Percentiles rank a stretch among this genome's conserved stretches.
These are phyloP conservation scores for Eupithecia insigniata DNA, from an alignment of 2,888 invertebrate genomes.

Conservation along the genomic window DNA sequence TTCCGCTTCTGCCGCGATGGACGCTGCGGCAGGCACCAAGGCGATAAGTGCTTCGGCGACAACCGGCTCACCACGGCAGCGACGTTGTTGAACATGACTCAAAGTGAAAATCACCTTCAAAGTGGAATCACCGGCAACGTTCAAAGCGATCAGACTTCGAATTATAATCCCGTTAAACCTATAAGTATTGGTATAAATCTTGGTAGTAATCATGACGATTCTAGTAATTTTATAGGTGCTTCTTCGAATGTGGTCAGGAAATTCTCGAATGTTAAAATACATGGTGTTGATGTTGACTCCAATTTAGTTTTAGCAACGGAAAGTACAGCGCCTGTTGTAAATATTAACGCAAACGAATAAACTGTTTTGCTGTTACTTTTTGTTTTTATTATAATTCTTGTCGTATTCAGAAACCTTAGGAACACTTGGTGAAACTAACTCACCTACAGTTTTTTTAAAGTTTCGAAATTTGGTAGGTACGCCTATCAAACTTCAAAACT, in stretches of 20 bases:
- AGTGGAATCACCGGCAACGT: background rate
- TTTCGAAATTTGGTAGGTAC: background rate
- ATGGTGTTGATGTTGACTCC: background rate
- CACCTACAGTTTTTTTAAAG: background rate
- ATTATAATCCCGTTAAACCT: background rate
- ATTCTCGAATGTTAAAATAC: constrained; percentile 5
- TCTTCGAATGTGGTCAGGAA: background rate
- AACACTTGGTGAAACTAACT: background rate
- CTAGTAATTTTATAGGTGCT: background rate
- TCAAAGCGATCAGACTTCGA: background rate
- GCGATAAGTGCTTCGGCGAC: constrained; percentile 49
- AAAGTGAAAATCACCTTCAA: background rate
- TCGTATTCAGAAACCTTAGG: background rate
- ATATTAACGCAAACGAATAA: constrained; percentile 9
- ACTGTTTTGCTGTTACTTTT: constrained; percentile 1
- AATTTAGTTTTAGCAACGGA: background rate
- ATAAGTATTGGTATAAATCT: background rate
- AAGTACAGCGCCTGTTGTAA: constrained; percentile 5
- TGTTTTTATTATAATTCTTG: background rate
- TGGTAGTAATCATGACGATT: background rate
- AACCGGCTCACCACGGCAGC: constrained; percentile 29
- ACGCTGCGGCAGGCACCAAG: constrained; percentile 53
- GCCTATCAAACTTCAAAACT: no score
- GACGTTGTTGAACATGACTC: constrained; percentile 3
- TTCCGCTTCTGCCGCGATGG: constrained; percentile 57